phyloP scores from a whole-genome alignment of 1,140 invertebrate species.

The Aphidius gifuensis region DNA sequence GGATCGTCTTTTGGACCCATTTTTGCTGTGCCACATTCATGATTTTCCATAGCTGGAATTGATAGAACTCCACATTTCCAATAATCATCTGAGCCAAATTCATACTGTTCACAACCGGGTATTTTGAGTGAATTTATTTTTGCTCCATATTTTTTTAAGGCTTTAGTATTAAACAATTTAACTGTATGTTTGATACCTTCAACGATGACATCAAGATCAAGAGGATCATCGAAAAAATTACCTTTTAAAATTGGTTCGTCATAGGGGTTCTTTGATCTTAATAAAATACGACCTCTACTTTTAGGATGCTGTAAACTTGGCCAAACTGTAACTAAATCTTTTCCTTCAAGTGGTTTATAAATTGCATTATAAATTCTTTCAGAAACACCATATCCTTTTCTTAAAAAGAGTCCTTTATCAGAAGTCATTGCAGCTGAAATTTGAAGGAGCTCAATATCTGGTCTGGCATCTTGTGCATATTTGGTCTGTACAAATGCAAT shows the following conservation, averaged over 20 bases:
- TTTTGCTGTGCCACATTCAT: slow-evolving; percentile 76
- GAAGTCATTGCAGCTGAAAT: slow-evolving; percentile 57
- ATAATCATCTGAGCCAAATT: slow-evolving; percentile 74
- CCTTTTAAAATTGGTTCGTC: slow-evolving; percentile 83
- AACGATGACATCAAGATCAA: slow-evolving; percentile 71
- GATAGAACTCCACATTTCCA: slow-evolving; percentile 82
- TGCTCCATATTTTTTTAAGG: slow-evolving; percentile 78
- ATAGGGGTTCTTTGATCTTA: slow-evolving; percentile 82
- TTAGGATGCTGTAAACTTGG: slow-evolving; percentile 51
- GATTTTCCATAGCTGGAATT: slow-evolving; percentile 83
- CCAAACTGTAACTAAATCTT: slow-evolving; percentile 55
- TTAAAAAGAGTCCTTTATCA: slow-evolving; percentile 62
- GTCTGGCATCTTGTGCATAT: slow-evolving; percentile 51
- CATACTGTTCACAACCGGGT: slow-evolving; percentile 71
- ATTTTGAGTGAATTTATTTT: slow-evolving; percentile 69
- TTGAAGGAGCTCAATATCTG: slow-evolving; percentile 61
- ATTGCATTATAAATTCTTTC: slow-evolving; percentile 49
- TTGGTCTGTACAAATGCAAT: slow-evolving; percentile 55
- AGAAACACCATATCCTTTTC: slow-evolving; percentile 55
- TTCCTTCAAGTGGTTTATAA: slow-evolving; percentile 50
- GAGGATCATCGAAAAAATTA: slow-evolving; percentile 78
- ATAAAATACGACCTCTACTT: slow-evolving; percentile 51
- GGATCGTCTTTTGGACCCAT: slow-evolving; percentile 78
- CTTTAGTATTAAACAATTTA: slow-evolving; percentile 67
- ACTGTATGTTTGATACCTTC: slow-evolving; percentile 79